Percentiles rank a stretch among this genome's conserved stretches.
These are phyloP conservation scores for Acleris laterana DNA, from an alignment of 2,888 invertebrate genomes.

Conservation along the genomic window DNA sequence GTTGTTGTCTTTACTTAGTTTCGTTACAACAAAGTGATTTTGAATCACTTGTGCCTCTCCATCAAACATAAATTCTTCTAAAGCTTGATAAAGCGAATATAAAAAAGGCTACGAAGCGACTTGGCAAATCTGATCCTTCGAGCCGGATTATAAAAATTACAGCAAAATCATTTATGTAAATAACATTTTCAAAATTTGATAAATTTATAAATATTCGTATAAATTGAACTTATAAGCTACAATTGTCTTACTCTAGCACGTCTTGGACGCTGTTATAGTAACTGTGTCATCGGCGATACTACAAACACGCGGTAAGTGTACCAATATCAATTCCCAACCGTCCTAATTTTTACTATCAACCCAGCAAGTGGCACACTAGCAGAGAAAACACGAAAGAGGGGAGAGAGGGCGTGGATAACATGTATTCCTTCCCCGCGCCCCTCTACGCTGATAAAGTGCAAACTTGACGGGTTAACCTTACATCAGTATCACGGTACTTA, in stretches of 20 bases:
- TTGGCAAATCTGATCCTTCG: conserved; percentile 56
- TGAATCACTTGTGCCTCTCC: no score
- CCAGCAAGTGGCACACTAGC: no score
- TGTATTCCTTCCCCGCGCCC: no score
- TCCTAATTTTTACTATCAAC: not conserved
- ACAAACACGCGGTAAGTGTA: not conserved
- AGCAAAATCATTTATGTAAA: conserved; percentile 11
- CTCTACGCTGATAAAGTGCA: no score
- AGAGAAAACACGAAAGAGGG: no score
- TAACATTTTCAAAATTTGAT: conserved; percentile 13
- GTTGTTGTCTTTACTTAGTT: no score
- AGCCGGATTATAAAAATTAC: conserved; percentile 46
- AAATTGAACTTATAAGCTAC: conserved; percentile 2
- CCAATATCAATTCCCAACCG: not conserved
- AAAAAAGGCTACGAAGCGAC: conserved; percentile 6
- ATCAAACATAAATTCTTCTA: no score
- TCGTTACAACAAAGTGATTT: no score
- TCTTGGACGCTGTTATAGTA: conserved; percentile 66
- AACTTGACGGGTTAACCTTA: no score
- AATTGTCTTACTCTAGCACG: conserved; percentile 50
- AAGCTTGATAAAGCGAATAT: not conserved
- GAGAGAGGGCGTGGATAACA: no score
- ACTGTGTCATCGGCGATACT: conserved; percentile 5
- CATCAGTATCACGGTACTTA: no score
- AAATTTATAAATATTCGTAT: conserved; percentile 6